Evolutionary conservation across 2,797 vertebrate genomes (phyloP).

Genomic region (Hybognathus amarus): DNA sequence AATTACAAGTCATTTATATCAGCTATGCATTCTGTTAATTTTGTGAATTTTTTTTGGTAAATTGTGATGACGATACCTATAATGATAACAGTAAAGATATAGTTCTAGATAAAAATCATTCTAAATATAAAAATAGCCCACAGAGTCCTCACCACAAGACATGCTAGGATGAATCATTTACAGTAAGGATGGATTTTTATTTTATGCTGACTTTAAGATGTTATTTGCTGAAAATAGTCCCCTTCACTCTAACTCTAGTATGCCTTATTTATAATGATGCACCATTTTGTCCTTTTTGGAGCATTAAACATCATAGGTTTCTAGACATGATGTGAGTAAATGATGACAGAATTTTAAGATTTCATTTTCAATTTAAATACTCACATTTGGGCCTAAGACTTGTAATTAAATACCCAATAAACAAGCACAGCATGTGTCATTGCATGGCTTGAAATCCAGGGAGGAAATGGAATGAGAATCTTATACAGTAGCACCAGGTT

Average conservation of each 20-base stretch:
- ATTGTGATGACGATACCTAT: too few species aligned
- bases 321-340: neutral
- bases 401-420: neutral
- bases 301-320: neutral
- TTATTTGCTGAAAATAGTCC: neutral
- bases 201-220: neutral
- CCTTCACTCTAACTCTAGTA: too few species aligned
- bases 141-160: too few species aligned
- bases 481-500: neutral
- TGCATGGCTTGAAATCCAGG: constrained; percentile 8
- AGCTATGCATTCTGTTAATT: too few species aligned
- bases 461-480: neutral
- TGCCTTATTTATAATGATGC: neutral
- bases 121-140: too few species aligned
- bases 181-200: neutral
- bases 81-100: too few species aligned
- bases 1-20: too few species aligned
- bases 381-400: neutral
- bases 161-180: neutral
- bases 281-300: neutral
- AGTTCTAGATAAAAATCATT: too few species aligned
- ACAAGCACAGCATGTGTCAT: neutral
- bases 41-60: too few species aligned
- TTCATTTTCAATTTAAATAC: neutral
- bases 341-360: neutral